Evolutionary conservation across 2,113 vertebrate species (phyloP).

Genomic region (Gadus macrocephalus): DNA sequence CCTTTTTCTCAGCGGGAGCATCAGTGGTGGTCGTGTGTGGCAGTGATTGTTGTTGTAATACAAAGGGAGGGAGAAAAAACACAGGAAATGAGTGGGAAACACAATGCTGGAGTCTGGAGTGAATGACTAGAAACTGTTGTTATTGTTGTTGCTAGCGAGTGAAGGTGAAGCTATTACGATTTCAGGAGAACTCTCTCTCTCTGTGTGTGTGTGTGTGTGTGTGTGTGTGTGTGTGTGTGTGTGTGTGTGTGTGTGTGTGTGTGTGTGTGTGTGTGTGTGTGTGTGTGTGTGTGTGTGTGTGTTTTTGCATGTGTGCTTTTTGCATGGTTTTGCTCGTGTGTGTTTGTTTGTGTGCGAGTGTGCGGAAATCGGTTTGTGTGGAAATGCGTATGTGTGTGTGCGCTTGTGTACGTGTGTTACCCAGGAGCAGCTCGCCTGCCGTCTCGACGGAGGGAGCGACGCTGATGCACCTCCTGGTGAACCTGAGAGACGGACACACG

Average conservation of each 20-base stretch:
- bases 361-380: constrained; percentile 18
- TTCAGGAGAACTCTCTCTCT: not conserved
- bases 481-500: constrained; percentile 67
- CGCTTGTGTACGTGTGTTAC: constrained; percentile 62
- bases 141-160: not conserved
- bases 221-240: too few relatives aligned
- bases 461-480: constrained; percentile 89
- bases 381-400: constrained; percentile 1
- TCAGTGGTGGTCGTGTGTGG: too few relatives aligned
- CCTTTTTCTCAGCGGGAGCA: too few relatives aligned
- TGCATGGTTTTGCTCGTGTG: not conserved
- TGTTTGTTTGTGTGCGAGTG: constrained; percentile 4
- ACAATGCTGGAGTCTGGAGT: not conserved
- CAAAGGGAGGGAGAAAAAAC: constrained; percentile 16
- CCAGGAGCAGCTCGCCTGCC: constrained; percentile 88
- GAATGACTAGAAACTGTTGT: too few relatives aligned
- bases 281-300: too few relatives aligned
- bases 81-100: not conserved
- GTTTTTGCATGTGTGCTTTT: too few relatives aligned
- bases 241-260: too few relatives aligned
- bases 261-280: too few relatives aligned
- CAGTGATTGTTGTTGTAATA: too few relatives aligned
- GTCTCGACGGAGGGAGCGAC: constrained; percentile 96
- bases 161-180: not conserved
- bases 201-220: too few relatives aligned